Percentiles rank a stretch among this genome's conserved stretches.
Conservation (phyloP, 2,888 invertebrate species). For the Euplexia lucipara region DNA sequence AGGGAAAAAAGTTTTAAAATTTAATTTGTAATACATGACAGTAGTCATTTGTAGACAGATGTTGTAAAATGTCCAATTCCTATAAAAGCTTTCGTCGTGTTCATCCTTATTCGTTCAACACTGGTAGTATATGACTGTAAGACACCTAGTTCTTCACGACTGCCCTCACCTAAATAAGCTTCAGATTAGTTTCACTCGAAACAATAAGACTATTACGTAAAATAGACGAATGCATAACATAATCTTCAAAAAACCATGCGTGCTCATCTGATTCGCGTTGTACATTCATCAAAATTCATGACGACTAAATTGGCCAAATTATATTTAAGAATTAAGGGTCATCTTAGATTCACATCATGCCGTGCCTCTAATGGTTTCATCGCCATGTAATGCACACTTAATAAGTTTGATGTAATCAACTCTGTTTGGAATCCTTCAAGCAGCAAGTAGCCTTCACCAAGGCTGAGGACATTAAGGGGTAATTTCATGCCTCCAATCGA, state of each 20-base stretch:
- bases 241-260: constrained; percentile 41
- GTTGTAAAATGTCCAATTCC: not conserved
- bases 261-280: constrained; percentile 31
- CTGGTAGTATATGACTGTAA: not conserved
- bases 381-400: constrained; percentile 16
- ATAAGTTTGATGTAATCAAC: constrained; percentile 38
- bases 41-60: not conserved
- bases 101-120: constrained; percentile 14
- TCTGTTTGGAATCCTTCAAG: constrained; percentile 30
- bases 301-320: constrained; percentile 52
- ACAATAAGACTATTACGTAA: constrained; percentile 46
- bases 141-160: constrained; percentile 4
- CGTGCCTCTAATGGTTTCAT: constrained; percentile 37
- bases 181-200: constrained; percentile 36
- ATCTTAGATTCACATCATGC: constrained; percentile 30
- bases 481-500: constrained; percentile 40
- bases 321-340: constrained; percentile 40
- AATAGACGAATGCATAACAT: constrained; percentile 35
- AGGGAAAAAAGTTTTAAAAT: no score
- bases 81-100: not conserved
- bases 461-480: constrained; percentile 42
- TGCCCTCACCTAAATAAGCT: constrained; percentile 26
- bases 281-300: constrained; percentile 48
- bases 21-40: no score
- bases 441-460: constrained; percentile 31